Evolutionary conservation across 2,797 vertebrate species (phyloP), one percentile per base, ranked within the genome.

Genomic region (Cuniculus paca): DNA sequence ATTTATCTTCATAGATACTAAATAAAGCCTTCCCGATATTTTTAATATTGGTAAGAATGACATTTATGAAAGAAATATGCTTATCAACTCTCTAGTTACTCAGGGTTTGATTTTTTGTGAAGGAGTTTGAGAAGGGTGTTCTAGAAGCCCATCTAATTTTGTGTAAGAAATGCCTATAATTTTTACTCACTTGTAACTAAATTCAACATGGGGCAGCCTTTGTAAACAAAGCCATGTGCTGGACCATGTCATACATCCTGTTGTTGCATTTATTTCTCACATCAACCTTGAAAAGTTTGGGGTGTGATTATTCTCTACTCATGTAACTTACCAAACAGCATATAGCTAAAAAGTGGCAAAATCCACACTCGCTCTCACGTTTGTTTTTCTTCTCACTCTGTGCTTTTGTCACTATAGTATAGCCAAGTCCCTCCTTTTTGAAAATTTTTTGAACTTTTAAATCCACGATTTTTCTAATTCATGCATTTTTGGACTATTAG

Each of bases 371-470:
- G 22, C 19, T 68, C 52, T 95, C 16, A 31, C 24, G 1, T 95
- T 81, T 90, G 13, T 63, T 58, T 63, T 36, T 75, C 19, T 48
- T 63, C 12, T 16, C 13, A 45, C 22, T 39, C 2, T 88, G 16
- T 61, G 28, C 16, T 22, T 96, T 94, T 87, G 60, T 34, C 22
- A 65, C 36, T 61, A n/a, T 9, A n/a, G 8, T 26, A 56, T 6
- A 70, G 17, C 19, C 74, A 84, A 70, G n/a, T 36, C n/a, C 28
- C 19, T 61, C 34, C 74, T 92, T 80, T 7, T 19, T 72, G n/a
- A 48, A 82, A 16, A 88, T 28, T 34, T 70, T 72, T 84, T 94
- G 54, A 36, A 77, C 36, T 88, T 98, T 92, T 63, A 68, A 97
- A 83, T 84, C 36, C 36, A 77, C 34, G 54, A 54, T n/a, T 82